These are phyloP conservation scores for Meloidogyne hapla DNA, from an alignment of 1,140 invertebrate genomes.

Conservation along the genomic window DNA sequence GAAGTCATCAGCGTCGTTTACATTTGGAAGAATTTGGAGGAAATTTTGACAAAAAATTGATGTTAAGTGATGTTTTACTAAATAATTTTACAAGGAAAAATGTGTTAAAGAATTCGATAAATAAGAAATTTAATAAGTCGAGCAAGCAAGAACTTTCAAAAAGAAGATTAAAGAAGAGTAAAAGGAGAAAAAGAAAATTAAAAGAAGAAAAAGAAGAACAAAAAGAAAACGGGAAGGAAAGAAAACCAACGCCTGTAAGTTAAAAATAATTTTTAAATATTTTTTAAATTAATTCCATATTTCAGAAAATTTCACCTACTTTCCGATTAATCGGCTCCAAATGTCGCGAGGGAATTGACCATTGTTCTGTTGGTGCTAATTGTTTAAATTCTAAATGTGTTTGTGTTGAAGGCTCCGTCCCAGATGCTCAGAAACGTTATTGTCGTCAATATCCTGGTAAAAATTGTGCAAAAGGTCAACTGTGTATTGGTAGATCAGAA, in stretches of 20 bases:
- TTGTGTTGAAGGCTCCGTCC: slow-evolving; percentile 41
- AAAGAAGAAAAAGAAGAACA: background rate
- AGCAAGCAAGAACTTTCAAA: background rate
- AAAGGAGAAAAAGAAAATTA: slow-evolving; percentile 9
- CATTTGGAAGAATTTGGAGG: slow-evolving; percentile 15
- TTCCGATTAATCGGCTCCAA: slow-evolving; percentile 33
- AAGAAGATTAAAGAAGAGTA: background rate
- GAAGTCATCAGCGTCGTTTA: background rate
- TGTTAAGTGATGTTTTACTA: no score
- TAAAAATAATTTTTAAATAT: background rate
- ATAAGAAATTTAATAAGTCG: background rate
- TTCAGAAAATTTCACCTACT: slow-evolving; percentile 26
- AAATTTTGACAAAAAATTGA: background rate
- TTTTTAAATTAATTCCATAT: background rate
- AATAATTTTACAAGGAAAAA: background rate
- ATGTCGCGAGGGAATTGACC: slow-evolving; percentile 30
- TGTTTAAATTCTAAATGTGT: slow-evolving; percentile 36
- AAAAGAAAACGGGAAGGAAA: background rate
- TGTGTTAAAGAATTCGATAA: background rate
- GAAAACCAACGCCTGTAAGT: background rate
- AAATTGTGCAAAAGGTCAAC: slow-evolving; percentile 41
- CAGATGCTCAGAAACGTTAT: slow-evolving; percentile 8
- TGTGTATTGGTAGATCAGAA: slow-evolving; percentile 37
- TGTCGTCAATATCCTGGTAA: slow-evolving; percentile 45
- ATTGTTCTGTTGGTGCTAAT: slow-evolving; percentile 41